These are phyloP conservation scores for Epinephelus malabaricus DNA, from an alignment of 2,797 vertebrate species.

Conservation along the genomic window DNA sequence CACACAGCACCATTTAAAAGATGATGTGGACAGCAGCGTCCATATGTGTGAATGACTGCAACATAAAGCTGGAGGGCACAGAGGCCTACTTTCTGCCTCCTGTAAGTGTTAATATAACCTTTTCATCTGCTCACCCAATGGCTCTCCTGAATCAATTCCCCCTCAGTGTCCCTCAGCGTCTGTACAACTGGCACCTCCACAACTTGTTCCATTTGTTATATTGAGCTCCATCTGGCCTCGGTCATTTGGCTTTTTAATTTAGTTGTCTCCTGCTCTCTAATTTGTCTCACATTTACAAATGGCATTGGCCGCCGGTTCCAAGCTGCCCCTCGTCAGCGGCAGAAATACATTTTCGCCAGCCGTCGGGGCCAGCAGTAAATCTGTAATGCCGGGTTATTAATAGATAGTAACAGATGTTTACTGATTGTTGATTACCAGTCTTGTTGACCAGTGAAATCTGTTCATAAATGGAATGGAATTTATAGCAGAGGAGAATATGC, in stretches of 20 bases:
- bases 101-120: conserved; percentile 87
- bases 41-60: conserved; percentile 79
- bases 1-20: conserved; percentile 64
- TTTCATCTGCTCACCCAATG: conserved; percentile 84
- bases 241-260: conserved; percentile 91
- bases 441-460: conserved; percentile 90
- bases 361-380: conserved; percentile 82
- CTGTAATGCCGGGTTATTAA: conserved; percentile 85
- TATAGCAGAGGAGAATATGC: conserved; percentile 74
- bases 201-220: conserved; percentile 90
- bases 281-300: conserved; percentile 90
- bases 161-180: conserved; percentile 85
- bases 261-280: conserved; percentile 89
- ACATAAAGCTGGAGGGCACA: conserved; percentile 80
- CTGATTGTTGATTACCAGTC: conserved; percentile 90
- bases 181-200: conserved; percentile 88
- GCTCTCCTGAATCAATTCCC: conserved; percentile 85
- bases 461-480: conserved; percentile 88
- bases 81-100: conserved; percentile 73
- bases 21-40: conserved; percentile 75
- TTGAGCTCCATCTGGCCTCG: conserved; percentile 88
- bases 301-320: conserved; percentile 81
- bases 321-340: conserved; percentile 85
- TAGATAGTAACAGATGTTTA: conserved; percentile 91
- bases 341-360: conserved; percentile 86